A percentile compares a stretch with the other conserved stretches of the same genome.
Evolutionary conservation across 2,797 vertebrate species (phyloP).

Genomic region (Eulemur coronatus): DNA sequence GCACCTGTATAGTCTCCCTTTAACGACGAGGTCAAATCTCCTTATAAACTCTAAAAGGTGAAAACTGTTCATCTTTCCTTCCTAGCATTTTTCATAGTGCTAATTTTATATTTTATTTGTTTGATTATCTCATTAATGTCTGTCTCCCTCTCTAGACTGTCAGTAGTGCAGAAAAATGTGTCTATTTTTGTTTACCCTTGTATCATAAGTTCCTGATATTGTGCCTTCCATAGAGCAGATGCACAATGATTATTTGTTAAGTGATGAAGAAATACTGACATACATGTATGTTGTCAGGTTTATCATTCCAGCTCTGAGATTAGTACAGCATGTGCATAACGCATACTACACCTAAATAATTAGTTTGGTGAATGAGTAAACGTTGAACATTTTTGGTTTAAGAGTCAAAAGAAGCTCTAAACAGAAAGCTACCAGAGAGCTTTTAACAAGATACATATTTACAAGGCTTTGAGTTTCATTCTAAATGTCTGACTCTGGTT

Average conservation of each 20-base stretch:
- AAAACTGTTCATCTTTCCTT: background rate
- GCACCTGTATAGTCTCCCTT: background rate
- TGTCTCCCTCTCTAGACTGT: background rate
- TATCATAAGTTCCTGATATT: background rate
- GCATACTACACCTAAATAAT: background rate
- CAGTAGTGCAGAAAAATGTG: background rate
- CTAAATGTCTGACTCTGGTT: background rate
- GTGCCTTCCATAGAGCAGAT: background rate
- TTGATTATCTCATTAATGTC: background rate
- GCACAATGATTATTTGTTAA: background rate
- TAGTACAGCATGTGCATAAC: background rate
- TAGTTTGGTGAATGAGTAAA: background rate
- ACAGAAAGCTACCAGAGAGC: background rate
- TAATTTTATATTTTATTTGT: background rate
- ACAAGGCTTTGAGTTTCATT: background rate
- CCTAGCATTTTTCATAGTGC: background rate
- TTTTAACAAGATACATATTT: background rate
- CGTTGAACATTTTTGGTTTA: background rate
- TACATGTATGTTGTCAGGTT: background rate
- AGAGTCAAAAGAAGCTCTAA: background rate
- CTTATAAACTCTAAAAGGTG: background rate
- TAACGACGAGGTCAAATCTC: background rate
- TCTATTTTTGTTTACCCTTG: background rate
- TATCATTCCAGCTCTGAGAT: background rate
- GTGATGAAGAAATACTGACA: background rate